phyloP scores from a whole-genome alignment of 2,797 vertebrate species.

The Falco biarmicus region DNA sequence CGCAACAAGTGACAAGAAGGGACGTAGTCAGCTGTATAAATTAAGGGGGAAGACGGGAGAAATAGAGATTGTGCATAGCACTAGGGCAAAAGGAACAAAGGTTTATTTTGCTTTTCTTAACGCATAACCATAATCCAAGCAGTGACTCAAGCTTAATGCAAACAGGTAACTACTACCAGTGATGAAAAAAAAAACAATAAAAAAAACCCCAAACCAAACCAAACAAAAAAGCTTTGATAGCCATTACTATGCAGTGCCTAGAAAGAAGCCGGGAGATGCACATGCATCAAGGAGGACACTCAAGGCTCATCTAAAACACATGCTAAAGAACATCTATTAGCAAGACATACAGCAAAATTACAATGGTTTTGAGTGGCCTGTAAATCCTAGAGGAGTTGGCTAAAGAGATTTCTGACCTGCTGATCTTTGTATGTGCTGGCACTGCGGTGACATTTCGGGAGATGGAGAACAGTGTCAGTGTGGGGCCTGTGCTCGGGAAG shows the following conservation, averaged over 20 bases:
- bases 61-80: neutral
- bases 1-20: fast-evolving
- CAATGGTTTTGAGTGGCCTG: neutral
- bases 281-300: neutral
- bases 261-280: neutral
- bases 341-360: neutral
- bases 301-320: neutral
- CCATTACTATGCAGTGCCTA: neutral
- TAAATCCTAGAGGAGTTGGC: neutral
- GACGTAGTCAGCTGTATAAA: neutral
- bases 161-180: neutral
- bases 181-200: too few species aligned
- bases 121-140: neutral
- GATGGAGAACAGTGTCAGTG: neutral
- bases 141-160: neutral
- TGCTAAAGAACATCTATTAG: neutral
- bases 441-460: neutral
- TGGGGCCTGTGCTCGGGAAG: neutral
- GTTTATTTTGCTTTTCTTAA: neutral
- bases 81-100: neutral
- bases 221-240: fast-evolving
- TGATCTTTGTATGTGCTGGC: neutral
- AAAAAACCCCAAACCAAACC: neutral
- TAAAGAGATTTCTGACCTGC: neutral
- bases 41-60: neutral